Evolutionary conservation across 2,888 invertebrate genomes (phyloP).

Genomic region (Ophion slaviceki): DNA sequence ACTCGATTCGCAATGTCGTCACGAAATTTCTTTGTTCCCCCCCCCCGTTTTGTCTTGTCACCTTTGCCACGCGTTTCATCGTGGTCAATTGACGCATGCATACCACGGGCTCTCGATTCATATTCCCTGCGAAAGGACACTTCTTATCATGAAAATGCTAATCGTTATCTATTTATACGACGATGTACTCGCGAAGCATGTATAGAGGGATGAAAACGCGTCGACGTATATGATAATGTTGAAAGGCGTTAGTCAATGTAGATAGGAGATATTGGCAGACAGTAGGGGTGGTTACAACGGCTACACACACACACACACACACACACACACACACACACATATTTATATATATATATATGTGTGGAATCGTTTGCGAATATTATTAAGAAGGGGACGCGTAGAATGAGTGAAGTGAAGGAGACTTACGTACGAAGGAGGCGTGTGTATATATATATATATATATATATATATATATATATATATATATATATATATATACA

Average conservation of each 20-base stretch:
- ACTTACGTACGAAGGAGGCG: background rate
- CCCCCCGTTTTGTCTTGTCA: background rate
- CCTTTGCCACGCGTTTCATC: background rate
- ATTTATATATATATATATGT: too few species aligned
- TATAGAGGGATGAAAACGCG: background rate
- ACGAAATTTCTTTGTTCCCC: background rate
- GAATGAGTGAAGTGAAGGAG: slow-evolving; percentile 35
- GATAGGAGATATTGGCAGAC: slow-evolving; percentile 18
- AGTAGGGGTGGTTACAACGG: background rate
- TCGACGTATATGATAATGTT: slow-evolving; percentile 14
- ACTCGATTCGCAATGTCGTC: background rate
- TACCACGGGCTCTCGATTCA: background rate
- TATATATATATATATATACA: background rate
- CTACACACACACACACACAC: too few species aligned
- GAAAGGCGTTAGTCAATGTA: slow-evolving; percentile 13
- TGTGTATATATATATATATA: background rate
- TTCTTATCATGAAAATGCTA: slow-evolving; percentile 4
- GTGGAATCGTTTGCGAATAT: slow-evolving; percentile 65
- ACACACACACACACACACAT: too few species aligned
- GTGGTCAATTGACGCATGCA: background rate
- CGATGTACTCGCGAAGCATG: too few species aligned
- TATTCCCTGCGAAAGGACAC: background rate
- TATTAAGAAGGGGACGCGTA: slow-evolving; percentile 68
- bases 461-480: too few species aligned
- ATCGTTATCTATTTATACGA: background rate